Base-by-base conservation (phyloP, 2,797 vertebrate species). In the Uromys caudimaculatus region DNA sequence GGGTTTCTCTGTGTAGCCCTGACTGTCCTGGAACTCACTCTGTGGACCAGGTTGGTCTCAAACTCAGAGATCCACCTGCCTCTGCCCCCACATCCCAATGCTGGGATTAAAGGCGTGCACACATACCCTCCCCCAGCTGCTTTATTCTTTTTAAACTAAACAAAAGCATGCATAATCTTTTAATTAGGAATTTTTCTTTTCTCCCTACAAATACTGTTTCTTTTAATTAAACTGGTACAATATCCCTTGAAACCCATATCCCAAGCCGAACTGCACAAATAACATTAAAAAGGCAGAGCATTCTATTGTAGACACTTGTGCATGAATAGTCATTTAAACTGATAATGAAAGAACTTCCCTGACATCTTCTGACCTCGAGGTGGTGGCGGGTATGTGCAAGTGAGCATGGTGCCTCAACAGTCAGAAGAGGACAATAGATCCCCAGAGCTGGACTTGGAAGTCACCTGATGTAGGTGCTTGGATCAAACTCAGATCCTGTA, bases 181-280 rank as follows among this genome's bases (percentile, higher is more conserved):
- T 64, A 64, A 64, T 32, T 64, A 32, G 32, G 32, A 64, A 32
- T 32, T 29, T 62, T 32, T 67, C 77, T 92, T 90, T 17, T 73
- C 88, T 91, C 50, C n/a, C 38, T 62, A 60, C 98, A 99, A 99
- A 98, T 98, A 98, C 96, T 97, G 98, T 98, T 99, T 98, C 98
- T 99, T 98, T 98, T 98, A 99, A 98, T 98, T 98, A 99, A 98
- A 98, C 98, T 98, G 97, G 98, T 99, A 99, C 98, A 99, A 97
- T 97, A 98, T 98, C 97, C 97, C 98, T 99, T 98, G 97, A 98
- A 99, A 99, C 98, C 98, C 98, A 98, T 97, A 97, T 98, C 98
- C 98, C 98, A 98, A 98, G 98, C 97, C 97, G 98, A 98, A 98
- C 98, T 97, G 97, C 98, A 98, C 98, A 98, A 98, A 98, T 98